Percentiles rank a stretch among this genome's conserved stretches.
phyloP scores from a whole-genome alignment of 1,140 invertebrate genomes.

The Brachionus manjavacas region DNA sequence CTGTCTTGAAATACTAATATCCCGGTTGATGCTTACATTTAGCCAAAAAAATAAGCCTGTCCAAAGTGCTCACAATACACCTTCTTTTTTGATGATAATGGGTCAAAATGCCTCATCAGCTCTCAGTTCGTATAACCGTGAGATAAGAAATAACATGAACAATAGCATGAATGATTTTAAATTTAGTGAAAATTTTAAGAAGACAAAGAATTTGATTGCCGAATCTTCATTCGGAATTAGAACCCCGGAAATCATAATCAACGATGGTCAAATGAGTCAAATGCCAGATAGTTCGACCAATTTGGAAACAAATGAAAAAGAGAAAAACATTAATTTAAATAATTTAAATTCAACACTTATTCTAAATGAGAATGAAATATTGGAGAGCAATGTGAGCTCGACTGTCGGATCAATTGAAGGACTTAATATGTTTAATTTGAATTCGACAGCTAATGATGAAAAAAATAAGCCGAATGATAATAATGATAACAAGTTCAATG shows the following conservation, averaged over 20 bases:
- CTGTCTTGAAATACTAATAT: conserved; percentile 22
- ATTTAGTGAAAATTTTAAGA: conserved; percentile 9
- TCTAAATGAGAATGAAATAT: conserved; percentile 25
- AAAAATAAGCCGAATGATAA: neutral
- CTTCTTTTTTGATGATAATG: conserved; percentile 31
- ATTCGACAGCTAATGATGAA: conserved; percentile 30
- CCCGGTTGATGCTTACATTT: neutral
- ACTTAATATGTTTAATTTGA: neutral
- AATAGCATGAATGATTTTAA: conserved; percentile 18
- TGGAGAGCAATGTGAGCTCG: conserved; percentile 23
- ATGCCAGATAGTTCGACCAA: neutral
- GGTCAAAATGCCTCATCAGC: conserved; percentile 23
- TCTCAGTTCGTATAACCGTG: neutral
- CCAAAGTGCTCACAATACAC: conserved; percentile 19
- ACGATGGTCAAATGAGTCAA: conserved; percentile 16
- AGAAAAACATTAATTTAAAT: neutral
- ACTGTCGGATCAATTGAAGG: conserved; percentile 17
- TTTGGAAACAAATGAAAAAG: neutral
- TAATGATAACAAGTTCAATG: neutral
- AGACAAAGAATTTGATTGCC: neutral
- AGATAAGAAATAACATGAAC: conserved; percentile 16
- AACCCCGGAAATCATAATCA: conserved; percentile 6
- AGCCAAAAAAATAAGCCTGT: neutral
- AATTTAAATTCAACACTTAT: conserved; percentile 24
- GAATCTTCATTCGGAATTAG: neutral